Evolutionary conservation across 2,113 vertebrate species (phyloP).

Genomic region (Thunnus maccoyii): DNA sequence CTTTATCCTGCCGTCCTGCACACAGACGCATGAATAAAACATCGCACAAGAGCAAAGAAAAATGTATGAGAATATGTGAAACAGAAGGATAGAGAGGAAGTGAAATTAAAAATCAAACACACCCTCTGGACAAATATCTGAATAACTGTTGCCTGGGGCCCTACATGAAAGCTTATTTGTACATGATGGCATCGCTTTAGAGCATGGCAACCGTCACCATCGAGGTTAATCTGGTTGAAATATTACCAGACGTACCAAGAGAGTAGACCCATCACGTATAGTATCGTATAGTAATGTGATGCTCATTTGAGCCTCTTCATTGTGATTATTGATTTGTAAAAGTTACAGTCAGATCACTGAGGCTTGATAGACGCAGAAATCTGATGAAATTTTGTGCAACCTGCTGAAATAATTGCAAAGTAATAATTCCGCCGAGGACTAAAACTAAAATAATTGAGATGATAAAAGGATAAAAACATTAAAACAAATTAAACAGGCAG

Average conservation of each 20-base stretch:
- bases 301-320: neutral
- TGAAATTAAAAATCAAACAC: slow-evolving; percentile 57
- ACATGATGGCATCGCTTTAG: slow-evolving; percentile 33
- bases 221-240: slow-evolving; percentile 3
- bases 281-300: neutral
- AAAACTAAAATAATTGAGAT: neutral
- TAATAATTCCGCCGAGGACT: neutral
- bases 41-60: slow-evolving; percentile 6
- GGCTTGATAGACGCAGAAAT: neutral
- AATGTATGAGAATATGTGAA: slow-evolving; percentile 7
- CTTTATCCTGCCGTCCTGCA: slow-evolving; percentile 89
- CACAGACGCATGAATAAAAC: slow-evolving; percentile 29
- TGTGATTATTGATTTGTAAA: neutral
- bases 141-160: slow-evolving; percentile 40
- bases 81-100: slow-evolving; percentile 15
- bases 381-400: neutral
- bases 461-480: neutral
- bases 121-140: slow-evolving; percentile 61
- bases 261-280: neutral
- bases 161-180: slow-evolving; percentile 51
- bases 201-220: slow-evolving; percentile 16
- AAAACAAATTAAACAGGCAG: neutral
- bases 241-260: slow-evolving; percentile 10
- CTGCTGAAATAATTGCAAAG: neutral
- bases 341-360: neutral